Evolutionary conservation across 1,140 invertebrate species (phyloP), one percentile per base, ranked within the genome.

Genomic region (Lasaia peninsularis): DNA sequence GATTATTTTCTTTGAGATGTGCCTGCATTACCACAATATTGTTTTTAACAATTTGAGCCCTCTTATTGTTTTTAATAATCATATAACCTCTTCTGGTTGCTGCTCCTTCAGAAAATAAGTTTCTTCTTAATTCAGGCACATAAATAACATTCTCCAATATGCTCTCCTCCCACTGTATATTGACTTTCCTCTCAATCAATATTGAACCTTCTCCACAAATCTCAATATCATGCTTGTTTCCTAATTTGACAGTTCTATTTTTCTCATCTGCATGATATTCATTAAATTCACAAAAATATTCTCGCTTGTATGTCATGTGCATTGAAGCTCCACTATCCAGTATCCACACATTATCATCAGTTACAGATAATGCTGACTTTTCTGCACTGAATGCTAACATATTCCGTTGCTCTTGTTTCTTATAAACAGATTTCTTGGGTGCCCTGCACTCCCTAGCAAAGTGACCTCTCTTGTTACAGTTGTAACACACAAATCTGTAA

Each of bases 281-380:
- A 24, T 44, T 32, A 10, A 67, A 20, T 56, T 67, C 58, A 16
- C 10, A 3, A 55, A 73, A 73, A 11, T 59, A 52, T 0, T 69
- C 60, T n/a, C 60, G 61, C 60, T 55, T 67, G 28, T 50, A 50
- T 20, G 48, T 50, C 18, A 50, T 50, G 24, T 50, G 48, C 5
- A 11, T 20, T 3, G 48, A 49, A 2, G 10, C 68, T 60, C 74
- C 72, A 63, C 68, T 78, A 44, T 81, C 70, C 24, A 74, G 52
- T 37, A 69, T 70, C 70, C 78, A 78, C 8, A 24, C 35, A 35
- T 57, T 54, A 0, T 65, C 35, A 28, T 65, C 56, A 40, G 18
- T 20, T 12, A 32, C 28, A 20, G 3, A 54, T 31, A 8, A 44
- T 33, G 6, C 24, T 33, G 50, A 62, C 52, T 16, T 55, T 56